Percentiles rank a stretch among this genome's conserved stretches.
These are phyloP conservation scores for Bursaphelenchus okinawaensis DNA, from an alignment of 2,888 invertebrate genomes.

Conservation along the genomic window DNA sequence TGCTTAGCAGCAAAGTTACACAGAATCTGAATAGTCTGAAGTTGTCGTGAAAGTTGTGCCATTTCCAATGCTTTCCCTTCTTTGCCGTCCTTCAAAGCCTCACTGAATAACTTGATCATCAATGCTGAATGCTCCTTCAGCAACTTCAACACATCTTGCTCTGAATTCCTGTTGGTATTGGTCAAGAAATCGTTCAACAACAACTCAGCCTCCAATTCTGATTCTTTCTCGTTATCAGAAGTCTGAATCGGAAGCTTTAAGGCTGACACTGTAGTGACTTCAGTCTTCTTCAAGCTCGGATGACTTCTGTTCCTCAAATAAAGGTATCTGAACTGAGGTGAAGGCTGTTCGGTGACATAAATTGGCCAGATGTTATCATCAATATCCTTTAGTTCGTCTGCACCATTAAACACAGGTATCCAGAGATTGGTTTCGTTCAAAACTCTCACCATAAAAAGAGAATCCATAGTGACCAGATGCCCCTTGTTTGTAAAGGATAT, in stretches of 20 bases:
- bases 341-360: slow-evolving; percentile 31
- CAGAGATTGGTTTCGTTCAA: slow-evolving; percentile 35
- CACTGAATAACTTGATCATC: slow-evolving; percentile 38
- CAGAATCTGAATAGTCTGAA: slow-evolving; percentile 23
- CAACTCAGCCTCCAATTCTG: slow-evolving; percentile 32
- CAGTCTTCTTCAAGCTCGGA: slow-evolving; percentile 24
- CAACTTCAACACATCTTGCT: neutral
- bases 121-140: slow-evolving; percentile 9
- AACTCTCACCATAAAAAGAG: slow-evolving; percentile 29
- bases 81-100: slow-evolving; percentile 32
- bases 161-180: slow-evolving; percentile 1
- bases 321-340: slow-evolving; percentile 38
- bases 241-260: slow-evolving; percentile 42
- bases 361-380: slow-evolving; percentile 49
- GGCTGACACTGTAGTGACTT: slow-evolving; percentile 30
- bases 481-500: slow-evolving; percentile 37
- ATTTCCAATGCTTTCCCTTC: slow-evolving; percentile 42
- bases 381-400: slow-evolving; percentile 23
- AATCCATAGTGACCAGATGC: slow-evolving; percentile 42
- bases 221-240: slow-evolving; percentile 27
- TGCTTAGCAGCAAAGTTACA: slow-evolving; percentile 41
- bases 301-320: slow-evolving; percentile 33
- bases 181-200: slow-evolving; percentile 38
- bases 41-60: slow-evolving; percentile 29
- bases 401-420: slow-evolving; percentile 47